Base-by-base conservation (phyloP, 2,888 invertebrate species). In the Limulus polyphemus region DNA sequence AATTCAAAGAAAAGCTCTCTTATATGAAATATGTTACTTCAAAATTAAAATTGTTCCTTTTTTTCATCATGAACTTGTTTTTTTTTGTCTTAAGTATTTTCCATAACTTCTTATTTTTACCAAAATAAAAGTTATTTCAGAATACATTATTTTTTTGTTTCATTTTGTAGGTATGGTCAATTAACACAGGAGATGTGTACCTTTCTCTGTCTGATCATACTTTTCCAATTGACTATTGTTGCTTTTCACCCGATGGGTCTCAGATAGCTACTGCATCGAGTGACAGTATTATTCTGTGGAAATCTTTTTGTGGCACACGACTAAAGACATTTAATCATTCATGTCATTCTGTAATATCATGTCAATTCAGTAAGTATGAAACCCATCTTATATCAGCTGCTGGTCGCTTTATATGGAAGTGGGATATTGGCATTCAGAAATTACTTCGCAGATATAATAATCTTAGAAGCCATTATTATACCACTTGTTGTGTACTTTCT, bases 301-400 rank as follows among this genome's bases (percentile, higher is more conserved):
- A 62, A 46, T 57, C 52, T 16, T 11, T 55, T 3, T 56, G 54
- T 17, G 62, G 62, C n/a, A 16, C 57, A 10, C 4, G 54, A 2
- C 13, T 47, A 16, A 49, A 7, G 9, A 47, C 14, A 12, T 14
- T 65, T 46, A 2, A 7, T 52, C 56, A 59, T 14, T 17, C 55
- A 12, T 52, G 54, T 7, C 50, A 46, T 5, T 16, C n/a, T 13
- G 47, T 62, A 13, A 7, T 49, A 47, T 16, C 14, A 17, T 11
- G 51, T n/a, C 48, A 54, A 13, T 61, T 65, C 55, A 58, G 62
- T 49, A 62, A 59, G 10, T 50, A 61, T 61, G 60, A 56, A 47
- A 12, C 17, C n/a, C n/a, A 57, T 52, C 7, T 66, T 3, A 16
- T 68, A 9, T 61, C 63, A 7, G 60, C 60, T 47, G 49, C 58